Conservation (phyloP, 1,140 invertebrate genomes). For the Rhizoglyphus robini region DNA sequence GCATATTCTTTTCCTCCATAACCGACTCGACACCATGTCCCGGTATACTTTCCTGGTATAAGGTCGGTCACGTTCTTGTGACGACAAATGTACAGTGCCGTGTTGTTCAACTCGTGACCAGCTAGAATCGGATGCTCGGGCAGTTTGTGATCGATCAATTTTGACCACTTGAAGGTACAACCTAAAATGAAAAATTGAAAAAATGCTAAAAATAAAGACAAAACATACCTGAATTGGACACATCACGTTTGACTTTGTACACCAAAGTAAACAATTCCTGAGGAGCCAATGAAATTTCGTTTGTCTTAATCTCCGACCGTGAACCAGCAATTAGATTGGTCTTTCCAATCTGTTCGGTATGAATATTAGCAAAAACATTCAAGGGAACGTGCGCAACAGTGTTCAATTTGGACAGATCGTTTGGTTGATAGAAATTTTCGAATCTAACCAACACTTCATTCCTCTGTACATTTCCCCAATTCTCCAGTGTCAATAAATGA, state of each 20-base stretch:
- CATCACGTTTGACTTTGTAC: not conserved
- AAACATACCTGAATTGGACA: not conserved
- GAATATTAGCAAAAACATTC: not conserved
- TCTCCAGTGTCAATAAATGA: conserved; percentile 70
- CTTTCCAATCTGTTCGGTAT: not conserved
- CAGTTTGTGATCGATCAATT: not conserved
- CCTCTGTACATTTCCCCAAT: conserved; percentile 44
- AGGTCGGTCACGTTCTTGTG: conserved; percentile 2
- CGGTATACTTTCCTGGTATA: conserved; percentile 4
- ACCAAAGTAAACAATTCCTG: not conserved
- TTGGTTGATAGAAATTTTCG: conserved; percentile 53
- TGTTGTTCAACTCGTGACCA: not conserved
- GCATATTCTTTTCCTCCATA: conserved; percentile 10
- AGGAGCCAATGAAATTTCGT: not conserved
- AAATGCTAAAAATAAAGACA: too few species aligned
- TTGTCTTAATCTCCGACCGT: not conserved
- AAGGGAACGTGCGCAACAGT: not conserved
- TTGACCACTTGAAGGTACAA: not conserved
- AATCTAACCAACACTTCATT: conserved; percentile 56
- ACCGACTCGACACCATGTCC: not conserved
- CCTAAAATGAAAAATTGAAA: too few species aligned
- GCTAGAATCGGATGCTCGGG: not conserved
- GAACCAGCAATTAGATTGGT: not conserved
- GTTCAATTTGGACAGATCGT: not conserved
- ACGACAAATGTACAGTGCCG: conserved; percentile 8